These are phyloP conservation scores for Drosophila hamatofila DNA, from an alignment of 2,888 invertebrate genomes.

Conservation along the genomic window DNA sequence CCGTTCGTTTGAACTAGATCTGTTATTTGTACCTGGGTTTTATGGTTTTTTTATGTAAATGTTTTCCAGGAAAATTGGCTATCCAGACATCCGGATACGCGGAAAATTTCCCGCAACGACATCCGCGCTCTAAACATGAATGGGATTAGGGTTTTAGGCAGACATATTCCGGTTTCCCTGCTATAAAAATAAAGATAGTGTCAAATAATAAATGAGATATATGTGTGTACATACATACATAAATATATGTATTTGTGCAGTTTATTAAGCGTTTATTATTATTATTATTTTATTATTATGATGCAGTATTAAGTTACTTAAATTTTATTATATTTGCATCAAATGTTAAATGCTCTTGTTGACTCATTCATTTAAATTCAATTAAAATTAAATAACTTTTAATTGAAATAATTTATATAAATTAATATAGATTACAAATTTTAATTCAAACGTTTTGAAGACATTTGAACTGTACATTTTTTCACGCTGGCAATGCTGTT, in stretches of 20 bases:
- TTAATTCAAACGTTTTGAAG: neutral
- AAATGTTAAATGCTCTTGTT: no score
- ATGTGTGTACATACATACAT: neutral
- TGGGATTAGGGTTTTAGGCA: conserved; percentile 51
- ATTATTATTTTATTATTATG: neutral
- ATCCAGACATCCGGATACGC: conserved; percentile 18
- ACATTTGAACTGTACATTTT: conserved; percentile 5
- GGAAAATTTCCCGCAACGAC: conserved; percentile 43
- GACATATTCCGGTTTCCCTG: conserved; percentile 35
- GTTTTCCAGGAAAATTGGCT: conserved; percentile 35
- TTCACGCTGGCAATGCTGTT: conserved; percentile 59
- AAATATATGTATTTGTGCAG: conserved; percentile 11
- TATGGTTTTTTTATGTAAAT: no score
- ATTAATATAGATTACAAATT: no score
- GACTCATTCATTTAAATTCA: no score
- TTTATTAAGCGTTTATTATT: neutral
- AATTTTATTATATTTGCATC: neutral
- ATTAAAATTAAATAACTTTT: no score
- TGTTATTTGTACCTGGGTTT: conserved; percentile 4
- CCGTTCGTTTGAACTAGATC: neutral
- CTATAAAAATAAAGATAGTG: conserved; percentile 11
- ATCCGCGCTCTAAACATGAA: conserved; percentile 51
- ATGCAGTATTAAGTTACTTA: conserved; percentile 8
- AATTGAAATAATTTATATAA: no score
- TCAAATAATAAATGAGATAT: conserved; percentile 12